A percentile compares a stretch with the other conserved stretches of the same genome.
These are phyloP conservation scores for Crocuta crocuta DNA, from an alignment of 2,113 vertebrate genomes.

Conservation along the genomic window DNA sequence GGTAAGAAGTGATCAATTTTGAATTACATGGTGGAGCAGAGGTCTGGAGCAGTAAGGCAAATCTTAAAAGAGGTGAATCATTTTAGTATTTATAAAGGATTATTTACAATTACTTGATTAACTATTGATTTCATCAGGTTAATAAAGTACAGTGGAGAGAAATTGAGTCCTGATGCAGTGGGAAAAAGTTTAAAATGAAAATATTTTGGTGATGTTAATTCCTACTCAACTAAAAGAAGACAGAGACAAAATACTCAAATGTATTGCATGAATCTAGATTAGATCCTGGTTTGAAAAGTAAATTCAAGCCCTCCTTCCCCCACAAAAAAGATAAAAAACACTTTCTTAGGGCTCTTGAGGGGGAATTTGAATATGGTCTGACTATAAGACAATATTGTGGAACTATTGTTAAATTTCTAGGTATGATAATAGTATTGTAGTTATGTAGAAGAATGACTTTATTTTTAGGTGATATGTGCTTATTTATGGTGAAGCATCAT, in stretches of 20 bases:
- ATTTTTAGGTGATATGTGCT: conserved; percentile 5
- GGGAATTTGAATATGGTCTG: conserved; percentile 36
- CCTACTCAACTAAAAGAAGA: neutral
- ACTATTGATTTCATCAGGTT: neutral
- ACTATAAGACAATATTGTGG: neutral
- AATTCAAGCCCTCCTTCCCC: neutral
- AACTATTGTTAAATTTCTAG: conserved; percentile 20
- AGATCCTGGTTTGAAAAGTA: conserved; percentile 5
- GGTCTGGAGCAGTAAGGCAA: neutral
- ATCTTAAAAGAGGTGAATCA: conserved; percentile 10
- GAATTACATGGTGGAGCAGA: conserved; percentile 29
- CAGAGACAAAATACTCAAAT: neutral
- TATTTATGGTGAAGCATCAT: conserved; percentile 27
- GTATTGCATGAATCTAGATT: neutral
- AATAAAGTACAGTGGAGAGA: neutral
- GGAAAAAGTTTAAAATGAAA: conserved; percentile 38
- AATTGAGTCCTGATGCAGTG: conserved; percentile 29
- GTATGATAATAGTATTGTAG: neutral
- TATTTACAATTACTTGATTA: conserved; percentile 45
- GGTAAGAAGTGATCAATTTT: conserved; percentile 38
- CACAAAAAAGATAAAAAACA: neutral
- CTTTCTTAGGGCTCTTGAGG: neutral
- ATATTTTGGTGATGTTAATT: conserved; percentile 27
- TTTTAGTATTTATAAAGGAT: conserved; percentile 39
- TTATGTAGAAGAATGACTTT: neutral